Evolutionary conservation across 2,797 vertebrate species (phyloP), one percentile per base, ranked within the genome.

Genomic region (Malacoraja senta): DNA sequence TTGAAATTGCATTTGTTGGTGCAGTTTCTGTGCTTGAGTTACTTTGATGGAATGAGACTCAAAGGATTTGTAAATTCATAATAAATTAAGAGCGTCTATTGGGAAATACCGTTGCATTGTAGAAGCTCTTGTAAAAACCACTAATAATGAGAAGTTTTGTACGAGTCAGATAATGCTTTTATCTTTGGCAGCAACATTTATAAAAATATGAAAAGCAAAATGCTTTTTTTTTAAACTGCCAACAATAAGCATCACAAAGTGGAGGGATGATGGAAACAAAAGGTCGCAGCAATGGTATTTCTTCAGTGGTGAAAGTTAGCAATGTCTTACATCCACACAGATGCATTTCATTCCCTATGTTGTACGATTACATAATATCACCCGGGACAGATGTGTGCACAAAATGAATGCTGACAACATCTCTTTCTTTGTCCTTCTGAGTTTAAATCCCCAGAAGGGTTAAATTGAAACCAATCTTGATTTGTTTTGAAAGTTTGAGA

Each of bases 171-270:
- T 88, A 68, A 88, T 88, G 61, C 61, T 68, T 88, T 88, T 88
- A 88, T 68, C 17, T 88, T 88, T 88, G 84, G 84, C 84, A 88
- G 84, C 61, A 88, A 68, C 84, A 88, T 88, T 88, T 88, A 88
- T 88, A 68, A 88, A 88, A 88, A 19, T 65, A 61, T 88, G 61
- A 15, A 21, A 68, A 8, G 63, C 53, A 84, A 88, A 86, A 65
- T 86, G 26, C n/a, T 29, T 32, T 88, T 32, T 88, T 65, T 65
- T 58, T 19, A 19, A 15, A 88, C 8, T 3, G n/a, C n/a, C 63
- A n/a, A 6, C n/a, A 68, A 65, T 65, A 68, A n/a, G 58, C 84
- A 58, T 13, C 24, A 8, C 38, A 17, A 88, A 88, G 63, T 63
- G 68, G 63, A 88, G 61, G 24, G 19, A 21, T 9, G 8, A 88